Conservation (phyloP, 2,888 invertebrate species). For the Lycocerus yunnanus region DNA sequence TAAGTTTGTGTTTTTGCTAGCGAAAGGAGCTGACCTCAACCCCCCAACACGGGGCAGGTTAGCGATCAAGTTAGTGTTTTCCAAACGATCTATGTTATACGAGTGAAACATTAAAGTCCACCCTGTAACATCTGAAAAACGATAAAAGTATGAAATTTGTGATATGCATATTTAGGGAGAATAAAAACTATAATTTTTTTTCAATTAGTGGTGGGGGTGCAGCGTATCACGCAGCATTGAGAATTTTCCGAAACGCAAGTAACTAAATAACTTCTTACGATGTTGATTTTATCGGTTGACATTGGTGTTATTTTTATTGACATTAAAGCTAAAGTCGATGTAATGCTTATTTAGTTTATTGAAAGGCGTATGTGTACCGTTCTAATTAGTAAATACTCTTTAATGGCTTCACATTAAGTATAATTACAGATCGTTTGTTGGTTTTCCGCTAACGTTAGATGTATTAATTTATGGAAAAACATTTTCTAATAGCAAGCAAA, state of each 20-base stretch:
- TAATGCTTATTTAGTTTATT: not conserved
- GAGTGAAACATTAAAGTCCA: too few relatives aligned
- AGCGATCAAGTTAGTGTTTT: too few relatives aligned
- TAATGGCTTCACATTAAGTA: constrained; percentile 1
- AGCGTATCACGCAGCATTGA: not conserved
- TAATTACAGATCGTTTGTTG: not conserved
- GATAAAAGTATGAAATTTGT: too few relatives aligned
- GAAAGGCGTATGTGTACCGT: not conserved
- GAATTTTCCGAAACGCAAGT: not conserved
- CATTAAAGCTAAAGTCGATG: not conserved
- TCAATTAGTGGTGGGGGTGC: too few relatives aligned
- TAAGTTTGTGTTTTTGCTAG: too few relatives aligned
- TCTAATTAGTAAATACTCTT: not conserved
- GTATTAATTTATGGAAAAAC: not conserved
- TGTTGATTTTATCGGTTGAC: not conserved
- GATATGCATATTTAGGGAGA: too few relatives aligned
- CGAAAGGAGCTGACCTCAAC: too few relatives aligned
- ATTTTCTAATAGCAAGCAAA: not conserved
- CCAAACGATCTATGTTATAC: too few relatives aligned
- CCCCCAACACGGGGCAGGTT: too few relatives aligned
- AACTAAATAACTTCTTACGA: not conserved
- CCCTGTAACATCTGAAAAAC: too few relatives aligned
- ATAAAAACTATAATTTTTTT: too few relatives aligned
- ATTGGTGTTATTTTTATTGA: not conserved
- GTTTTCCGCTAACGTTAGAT: not conserved